These are phyloP conservation scores for Myiopsitta monachus DNA, from an alignment of 2,113 vertebrate genomes.

Conservation along the genomic window DNA sequence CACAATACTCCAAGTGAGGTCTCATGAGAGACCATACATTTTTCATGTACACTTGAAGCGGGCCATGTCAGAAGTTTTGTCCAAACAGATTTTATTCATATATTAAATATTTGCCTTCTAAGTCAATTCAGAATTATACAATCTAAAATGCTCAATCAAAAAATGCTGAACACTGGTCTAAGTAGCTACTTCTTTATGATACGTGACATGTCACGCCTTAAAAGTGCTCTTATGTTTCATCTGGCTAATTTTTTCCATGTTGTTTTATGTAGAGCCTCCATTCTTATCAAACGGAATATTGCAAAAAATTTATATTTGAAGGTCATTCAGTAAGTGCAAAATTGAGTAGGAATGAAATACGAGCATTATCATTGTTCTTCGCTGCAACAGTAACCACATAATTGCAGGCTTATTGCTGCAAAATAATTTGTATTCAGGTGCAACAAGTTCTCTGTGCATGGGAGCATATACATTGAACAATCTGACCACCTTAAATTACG, in stretches of 20 bases:
- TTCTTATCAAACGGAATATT: background rate
- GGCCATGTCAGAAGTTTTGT: background rate
- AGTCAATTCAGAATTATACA: background rate
- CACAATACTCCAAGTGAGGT: too few relatives aligned
- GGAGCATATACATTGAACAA: background rate
- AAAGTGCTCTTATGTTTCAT: background rate
- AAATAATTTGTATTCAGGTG: constrained; percentile 4
- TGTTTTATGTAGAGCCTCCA: background rate
- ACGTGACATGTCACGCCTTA: fast-evolving
- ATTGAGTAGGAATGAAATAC: background rate
- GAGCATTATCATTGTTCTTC: background rate
- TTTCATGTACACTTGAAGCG: background rate
- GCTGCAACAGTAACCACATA: background rate
- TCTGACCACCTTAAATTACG: constrained; percentile 11
- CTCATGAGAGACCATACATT: too few relatives aligned
- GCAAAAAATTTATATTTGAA: background rate
- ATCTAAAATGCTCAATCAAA: background rate
- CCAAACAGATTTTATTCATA: background rate
- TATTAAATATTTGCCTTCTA: background rate
- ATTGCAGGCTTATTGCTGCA: background rate
- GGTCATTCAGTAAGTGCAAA: background rate
- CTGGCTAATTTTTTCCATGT: background rate
- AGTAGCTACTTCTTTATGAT: background rate
- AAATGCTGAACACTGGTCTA: background rate
- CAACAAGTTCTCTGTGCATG: background rate